These are phyloP conservation scores for Penaeus monodon DNA, from an alignment of 2,888 invertebrate genomes.

Conservation along the genomic window DNA sequence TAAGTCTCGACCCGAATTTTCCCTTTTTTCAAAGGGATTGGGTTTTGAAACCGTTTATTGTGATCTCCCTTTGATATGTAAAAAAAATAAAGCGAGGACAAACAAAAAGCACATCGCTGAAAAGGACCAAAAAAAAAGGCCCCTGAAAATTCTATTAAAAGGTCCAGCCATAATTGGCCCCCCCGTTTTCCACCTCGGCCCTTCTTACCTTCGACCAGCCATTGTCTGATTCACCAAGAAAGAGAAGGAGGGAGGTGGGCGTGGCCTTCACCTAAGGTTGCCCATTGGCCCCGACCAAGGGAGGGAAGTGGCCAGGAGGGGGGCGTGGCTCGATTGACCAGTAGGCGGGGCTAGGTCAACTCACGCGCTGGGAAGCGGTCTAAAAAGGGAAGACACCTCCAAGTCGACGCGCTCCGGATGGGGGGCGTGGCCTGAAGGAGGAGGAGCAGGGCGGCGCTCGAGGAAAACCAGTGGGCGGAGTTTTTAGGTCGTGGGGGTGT, in stretches of 20 bases:
- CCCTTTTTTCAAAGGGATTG: too few relatives aligned
- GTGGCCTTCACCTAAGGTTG: slow-evolving; percentile 16
- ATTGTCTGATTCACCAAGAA: slow-evolving; percentile 29
- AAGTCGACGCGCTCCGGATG: slow-evolving; percentile 11
- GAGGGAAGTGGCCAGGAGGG: slow-evolving; percentile 15
- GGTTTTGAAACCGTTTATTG: too few relatives aligned
- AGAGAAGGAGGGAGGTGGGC: slow-evolving; percentile 23
- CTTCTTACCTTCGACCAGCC: slow-evolving; percentile 39
- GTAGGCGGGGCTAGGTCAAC: slow-evolving; percentile 29
- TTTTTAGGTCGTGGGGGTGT: too few relatives aligned
- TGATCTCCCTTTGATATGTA: too few relatives aligned
- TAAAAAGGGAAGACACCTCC: neutral
- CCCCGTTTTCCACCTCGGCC: slow-evolving; percentile 3
- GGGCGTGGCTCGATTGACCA: neutral
- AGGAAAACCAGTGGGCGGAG: neutral
- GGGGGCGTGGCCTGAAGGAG: slow-evolving; percentile 5
- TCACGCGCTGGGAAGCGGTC: slow-evolving; percentile 2
- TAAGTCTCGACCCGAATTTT: too few relatives aligned
- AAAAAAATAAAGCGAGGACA: too few relatives aligned
- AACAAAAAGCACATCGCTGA: too few relatives aligned
- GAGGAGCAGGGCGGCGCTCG: slow-evolving; percentile 16
- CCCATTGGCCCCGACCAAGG: slow-evolving; percentile 18
- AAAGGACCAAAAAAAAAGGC: neutral
- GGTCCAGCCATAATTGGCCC: neutral
- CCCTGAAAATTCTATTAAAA: slow-evolving; percentile 28